Percentiles rank a stretch among this genome's conserved stretches.
Evolutionary conservation across 2,113 vertebrate genomes (phyloP).

Genomic region (Macquaria ambigua): DNA sequence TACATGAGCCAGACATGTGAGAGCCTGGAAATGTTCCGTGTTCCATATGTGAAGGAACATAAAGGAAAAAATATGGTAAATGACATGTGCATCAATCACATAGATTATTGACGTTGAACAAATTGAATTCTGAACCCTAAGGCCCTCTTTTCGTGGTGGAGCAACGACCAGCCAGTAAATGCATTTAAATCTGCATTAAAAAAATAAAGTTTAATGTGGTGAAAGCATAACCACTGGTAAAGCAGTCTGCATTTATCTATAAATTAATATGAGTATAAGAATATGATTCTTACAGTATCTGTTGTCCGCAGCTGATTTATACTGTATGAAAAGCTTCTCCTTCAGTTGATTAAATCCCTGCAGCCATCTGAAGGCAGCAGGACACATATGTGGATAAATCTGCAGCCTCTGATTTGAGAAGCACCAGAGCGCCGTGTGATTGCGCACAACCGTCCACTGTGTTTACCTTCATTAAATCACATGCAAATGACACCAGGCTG

Average conservation of each 20-base stretch:
- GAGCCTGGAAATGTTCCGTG: background rate
- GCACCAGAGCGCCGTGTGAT: too few species aligned
- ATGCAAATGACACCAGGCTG: background rate
- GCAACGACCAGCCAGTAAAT: too few species aligned
- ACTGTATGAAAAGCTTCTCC: background rate
- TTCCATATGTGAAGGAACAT: slow-evolving; percentile 5
- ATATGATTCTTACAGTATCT: background rate
- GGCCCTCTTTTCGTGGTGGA: background rate
- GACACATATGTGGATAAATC: background rate
- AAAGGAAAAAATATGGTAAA: background rate
- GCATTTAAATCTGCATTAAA: background rate
- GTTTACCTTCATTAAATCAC: background rate
- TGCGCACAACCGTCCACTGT: background rate
- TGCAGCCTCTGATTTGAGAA: background rate
- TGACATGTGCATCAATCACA: slow-evolving; percentile 18
- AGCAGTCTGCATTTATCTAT: too few species aligned
- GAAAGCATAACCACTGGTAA: too few species aligned
- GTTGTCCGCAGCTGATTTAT: background rate
- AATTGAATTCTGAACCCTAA: slow-evolving; percentile 14
- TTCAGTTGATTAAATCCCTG: background rate
- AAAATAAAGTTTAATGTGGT: too few species aligned
- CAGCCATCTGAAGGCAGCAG: background rate
- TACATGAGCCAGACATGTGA: background rate
- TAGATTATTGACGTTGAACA: background rate
- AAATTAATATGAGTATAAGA: background rate